Evolutionary conservation across 2,113 vertebrate genomes (phyloP), one percentile per base, ranked within the genome.

Genomic region (Corvus moneduloides): DNA sequence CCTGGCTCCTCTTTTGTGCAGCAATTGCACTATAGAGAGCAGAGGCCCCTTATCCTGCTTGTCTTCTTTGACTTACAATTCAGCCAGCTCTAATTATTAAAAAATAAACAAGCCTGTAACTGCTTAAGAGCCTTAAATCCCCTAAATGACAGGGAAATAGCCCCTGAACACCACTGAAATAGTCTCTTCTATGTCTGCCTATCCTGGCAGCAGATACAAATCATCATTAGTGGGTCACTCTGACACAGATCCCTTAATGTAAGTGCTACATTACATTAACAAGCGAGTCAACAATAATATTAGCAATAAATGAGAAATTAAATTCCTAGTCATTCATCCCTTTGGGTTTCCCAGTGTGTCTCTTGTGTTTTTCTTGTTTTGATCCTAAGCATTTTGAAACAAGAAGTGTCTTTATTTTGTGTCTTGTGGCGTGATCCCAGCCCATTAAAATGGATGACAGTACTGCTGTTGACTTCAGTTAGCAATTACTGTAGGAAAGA

Each of bases 231-330:
- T 43, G 77, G 93, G 93, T 96, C 92, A 93, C 80, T 94, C 54
- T 78, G 90, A 92, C 92, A 96, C 88, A 87, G 93, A 94, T 92
- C 80, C 92, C 76, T 94, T 95, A 90, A 94, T 96, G 88, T 84
- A 95, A 94, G 94, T 96, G 94, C 93, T 96, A 91, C 4, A 39
- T 97, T 96, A 94, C 94, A 91, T 96, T 96, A 91, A 96, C 94
- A 94, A 95, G 88, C 68, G 73, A 96, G 94, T 95, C 94, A 96
- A 96, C 92, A 97, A 93, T 95, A 96, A 92, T 95, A 90, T 96
- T 96, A 96, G 92, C 92, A 96, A 96, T 95, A 96, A 96, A 94
- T 82, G 92, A 90, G 90, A 90, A 96, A 96, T 97, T 93, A 96
- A 96, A 96, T 93, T 96, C 92, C 92, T 95, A 95, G 90, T 93